Evolutionary conservation across 2,888 invertebrate species (phyloP).

Genomic region (Drymonia ruficornis): DNA sequence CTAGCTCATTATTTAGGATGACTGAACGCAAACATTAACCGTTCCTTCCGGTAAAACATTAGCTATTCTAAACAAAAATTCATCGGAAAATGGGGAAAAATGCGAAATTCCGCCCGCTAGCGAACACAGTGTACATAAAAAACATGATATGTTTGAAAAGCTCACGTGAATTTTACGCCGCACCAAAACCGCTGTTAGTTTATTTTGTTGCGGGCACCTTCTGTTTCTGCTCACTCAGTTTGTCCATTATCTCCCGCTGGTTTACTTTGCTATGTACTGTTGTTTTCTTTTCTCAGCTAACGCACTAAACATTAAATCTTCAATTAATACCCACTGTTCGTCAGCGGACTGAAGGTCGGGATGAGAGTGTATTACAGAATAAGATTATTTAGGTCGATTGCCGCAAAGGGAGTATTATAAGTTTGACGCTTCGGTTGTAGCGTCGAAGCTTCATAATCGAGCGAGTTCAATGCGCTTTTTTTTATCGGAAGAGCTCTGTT

Average conservation of each 20-base stretch:
- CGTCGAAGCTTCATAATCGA: too few species aligned
- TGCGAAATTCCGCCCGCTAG: neutral
- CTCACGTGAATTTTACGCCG: conserved; percentile 39
- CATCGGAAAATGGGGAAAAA: neutral
- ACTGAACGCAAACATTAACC: too few species aligned
- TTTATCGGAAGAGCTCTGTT: too few species aligned
- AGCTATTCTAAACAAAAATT: neutral
- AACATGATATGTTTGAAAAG: conserved; percentile 46
- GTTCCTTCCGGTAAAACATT: neutral
- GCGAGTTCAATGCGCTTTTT: too few species aligned
- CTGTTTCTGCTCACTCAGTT: conserved; percentile 81
- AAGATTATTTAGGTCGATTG: neutral
- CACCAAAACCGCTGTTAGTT: conserved; percentile 35
- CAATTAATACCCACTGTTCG: conserved; percentile 32
- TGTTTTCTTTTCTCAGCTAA: conserved; percentile 53
- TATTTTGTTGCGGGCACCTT: conserved; percentile 69
- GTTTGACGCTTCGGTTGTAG: too few species aligned
- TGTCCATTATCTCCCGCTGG: conserved; percentile 80
- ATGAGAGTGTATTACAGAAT: conserved; percentile 6
- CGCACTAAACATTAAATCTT: conserved; percentile 36
- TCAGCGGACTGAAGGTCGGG: conserved; percentile 13
- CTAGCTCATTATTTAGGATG: neutral
- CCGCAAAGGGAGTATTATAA: too few species aligned
- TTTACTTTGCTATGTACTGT: conserved; percentile 59
- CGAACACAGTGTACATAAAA: conserved; percentile 28